Percentiles rank a stretch among this genome's conserved stretches.
phyloP scores from a whole-genome alignment of 2,888 invertebrate genomes.

The Flexamia atlantica region DNA sequence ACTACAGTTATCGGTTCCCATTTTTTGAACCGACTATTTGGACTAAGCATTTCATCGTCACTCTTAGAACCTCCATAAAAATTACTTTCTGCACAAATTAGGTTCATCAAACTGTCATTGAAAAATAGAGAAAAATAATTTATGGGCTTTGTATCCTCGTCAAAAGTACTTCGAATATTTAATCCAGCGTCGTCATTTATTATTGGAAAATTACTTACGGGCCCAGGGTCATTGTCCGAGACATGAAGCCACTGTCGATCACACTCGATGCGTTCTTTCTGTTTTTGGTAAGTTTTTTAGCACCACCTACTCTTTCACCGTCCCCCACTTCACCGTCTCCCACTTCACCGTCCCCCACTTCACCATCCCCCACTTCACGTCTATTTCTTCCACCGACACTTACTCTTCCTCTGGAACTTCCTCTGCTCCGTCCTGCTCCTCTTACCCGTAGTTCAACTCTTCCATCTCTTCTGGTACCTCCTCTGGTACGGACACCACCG shows the following conservation, averaged over 20 bases:
- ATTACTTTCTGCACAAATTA: conserved; percentile 19
- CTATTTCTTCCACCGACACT: background rate
- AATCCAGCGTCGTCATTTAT: background rate
- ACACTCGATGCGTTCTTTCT: background rate
- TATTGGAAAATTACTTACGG: background rate
- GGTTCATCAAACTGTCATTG: background rate
- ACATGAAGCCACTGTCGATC: conserved; percentile 9
- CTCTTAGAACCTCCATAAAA: conserved; percentile 2
- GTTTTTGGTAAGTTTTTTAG: background rate
- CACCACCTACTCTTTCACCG: too few species aligned
- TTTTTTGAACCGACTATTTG: background rate
- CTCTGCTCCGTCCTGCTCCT: background rate
- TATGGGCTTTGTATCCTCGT: background rate
- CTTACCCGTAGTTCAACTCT: too few species aligned
- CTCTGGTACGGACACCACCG: background rate
- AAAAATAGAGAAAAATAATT: conserved; percentile 30
- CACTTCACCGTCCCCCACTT: background rate
- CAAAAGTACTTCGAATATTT: background rate
- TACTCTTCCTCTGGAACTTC: background rate
- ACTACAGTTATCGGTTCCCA: conserved; percentile 3
- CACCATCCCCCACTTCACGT: background rate
- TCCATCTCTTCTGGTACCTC: too few species aligned
- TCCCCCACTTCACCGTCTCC: background rate
- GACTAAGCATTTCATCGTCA: background rate
- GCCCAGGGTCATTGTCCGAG: conserved; percentile 25